Evolutionary conservation across 2,113 vertebrate genomes (phyloP), one percentile per base, ranked within the genome.

Genomic region (Gymnorhina tibicen): DNA sequence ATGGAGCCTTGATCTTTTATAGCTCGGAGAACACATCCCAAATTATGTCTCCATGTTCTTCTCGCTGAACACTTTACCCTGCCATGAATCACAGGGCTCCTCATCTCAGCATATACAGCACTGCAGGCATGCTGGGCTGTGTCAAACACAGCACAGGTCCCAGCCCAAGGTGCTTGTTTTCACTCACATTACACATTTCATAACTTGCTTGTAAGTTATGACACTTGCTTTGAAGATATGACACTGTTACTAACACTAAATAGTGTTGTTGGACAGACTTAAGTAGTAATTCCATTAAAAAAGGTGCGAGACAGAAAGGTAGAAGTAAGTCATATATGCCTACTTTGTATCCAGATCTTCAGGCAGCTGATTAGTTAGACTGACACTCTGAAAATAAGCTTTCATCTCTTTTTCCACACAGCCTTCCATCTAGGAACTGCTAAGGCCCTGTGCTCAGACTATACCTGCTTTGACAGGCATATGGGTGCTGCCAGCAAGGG

Each of bases 131-230:
- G 53, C 37, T 69, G n/a, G 63, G 49, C 76, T 79, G 30, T 66
- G 74, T 77, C 82, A 85, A 76, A 62, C 59, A 39, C 58, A n/a
- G 72, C 82, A 59, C 41, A 79, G 60, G 39, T 73, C 84, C 42
- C 80, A 92, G 80, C 66, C 84, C 75, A 88, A 63, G 83, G 82
- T 74, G 70, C 59, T 88, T 82, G 27, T 77, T 94, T 95, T 47
- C 72, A 56, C 68, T 93, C 41, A 63, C 44, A 55, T 91, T 35
- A 63, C 50, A 33, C 55, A 67, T 86, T 94, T 93, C 91, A 39
- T 85, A 90, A 96, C 68, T 77, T 3, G 14, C 87, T 92, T 75
- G 73, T 92, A 89, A 89, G n/a, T n/a, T n/a, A n/a, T n/a, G n/a
- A n/a, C n/a, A n/a, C n/a, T n/a, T n/a, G n/a, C 76, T 87, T 95